A percentile compares a stretch with the other conserved stretches of the same genome.
Conservation (phyloP, 2,113 vertebrate genomes). For the Hirundichthys speculiger region DNA sequence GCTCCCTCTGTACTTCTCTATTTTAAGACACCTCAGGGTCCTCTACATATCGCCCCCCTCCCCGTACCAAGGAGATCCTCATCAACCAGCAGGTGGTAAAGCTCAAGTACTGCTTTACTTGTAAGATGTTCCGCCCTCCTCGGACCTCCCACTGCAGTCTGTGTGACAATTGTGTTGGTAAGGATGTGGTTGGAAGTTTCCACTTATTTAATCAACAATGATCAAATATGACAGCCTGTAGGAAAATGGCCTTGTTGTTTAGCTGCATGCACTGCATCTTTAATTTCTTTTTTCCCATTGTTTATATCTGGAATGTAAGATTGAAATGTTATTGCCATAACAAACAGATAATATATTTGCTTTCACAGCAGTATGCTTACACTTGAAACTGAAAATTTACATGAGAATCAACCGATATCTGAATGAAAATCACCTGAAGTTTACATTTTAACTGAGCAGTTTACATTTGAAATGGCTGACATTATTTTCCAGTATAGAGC, state of each 20-base stretch:
- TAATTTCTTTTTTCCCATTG: too few species aligned
- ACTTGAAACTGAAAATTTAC: too few species aligned
- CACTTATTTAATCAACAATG: not conserved
- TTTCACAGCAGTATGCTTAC: too few species aligned
- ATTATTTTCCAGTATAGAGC: too few species aligned
- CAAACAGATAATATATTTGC: too few species aligned
- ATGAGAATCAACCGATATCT: too few species aligned
- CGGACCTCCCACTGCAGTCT: constrained; percentile 96
- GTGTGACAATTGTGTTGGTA: constrained; percentile 98
- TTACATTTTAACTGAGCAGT: too few species aligned
- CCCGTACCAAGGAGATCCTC: constrained; percentile 92
- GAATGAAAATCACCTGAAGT: too few species aligned
- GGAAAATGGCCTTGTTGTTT: not conserved
- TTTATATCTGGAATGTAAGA: too few species aligned
- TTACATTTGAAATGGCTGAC: too few species aligned
- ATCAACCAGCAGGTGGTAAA: constrained; percentile 95
- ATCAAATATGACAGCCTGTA: not conserved
- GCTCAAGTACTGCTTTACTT: constrained; percentile 98
- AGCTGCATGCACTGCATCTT: not conserved
- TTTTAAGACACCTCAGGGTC: constrained; percentile 90
- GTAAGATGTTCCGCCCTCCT: constrained; percentile 95
- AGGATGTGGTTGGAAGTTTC: constrained; percentile 35
- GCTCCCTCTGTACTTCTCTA: constrained; percentile 24
- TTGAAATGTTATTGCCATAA: too few species aligned
- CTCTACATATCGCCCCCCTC: constrained; percentile 90